Conservation (phyloP, 2,888 invertebrate species). For the Macrophya annulata region DNA sequence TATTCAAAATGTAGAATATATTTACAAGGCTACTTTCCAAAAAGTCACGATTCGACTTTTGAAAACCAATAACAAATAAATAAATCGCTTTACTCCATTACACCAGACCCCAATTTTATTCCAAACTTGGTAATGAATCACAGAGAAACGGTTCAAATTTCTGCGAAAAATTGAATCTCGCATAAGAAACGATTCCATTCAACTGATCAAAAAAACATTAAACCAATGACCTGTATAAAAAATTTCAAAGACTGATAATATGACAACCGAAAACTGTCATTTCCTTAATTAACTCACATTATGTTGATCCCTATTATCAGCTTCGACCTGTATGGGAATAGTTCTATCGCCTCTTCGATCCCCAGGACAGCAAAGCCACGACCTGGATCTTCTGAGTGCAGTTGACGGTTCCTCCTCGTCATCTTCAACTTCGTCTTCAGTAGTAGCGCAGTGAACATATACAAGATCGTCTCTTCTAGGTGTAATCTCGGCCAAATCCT, state of each 20-base stretch:
- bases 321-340: constrained; percentile 68
- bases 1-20: background rate
- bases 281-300: constrained; percentile 58
- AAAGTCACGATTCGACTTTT: background rate
- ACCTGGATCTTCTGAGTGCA: constrained; percentile 71
- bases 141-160: background rate
- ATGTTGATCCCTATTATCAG: constrained; percentile 63
- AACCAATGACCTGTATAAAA: no score
- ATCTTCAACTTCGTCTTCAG: constrained; percentile 65
- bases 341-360: constrained; percentile 67
- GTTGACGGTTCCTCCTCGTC: constrained; percentile 62
- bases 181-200: no score
- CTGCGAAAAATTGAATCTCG: no score
- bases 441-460: constrained; percentile 69
- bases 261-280: background rate
- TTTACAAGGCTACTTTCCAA: background rate
- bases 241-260: background rate
- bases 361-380: constrained; percentile 81
- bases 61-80: background rate
- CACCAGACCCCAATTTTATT: background rate
- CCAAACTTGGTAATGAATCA: background rate
- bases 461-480: constrained; percentile 67
- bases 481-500: constrained; percentile 66
- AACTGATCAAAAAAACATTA: no score
- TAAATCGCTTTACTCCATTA: background rate